Base-by-base conservation (phyloP, 2,113 vertebrate species). In the Rhinoptilus africanus region DNA sequence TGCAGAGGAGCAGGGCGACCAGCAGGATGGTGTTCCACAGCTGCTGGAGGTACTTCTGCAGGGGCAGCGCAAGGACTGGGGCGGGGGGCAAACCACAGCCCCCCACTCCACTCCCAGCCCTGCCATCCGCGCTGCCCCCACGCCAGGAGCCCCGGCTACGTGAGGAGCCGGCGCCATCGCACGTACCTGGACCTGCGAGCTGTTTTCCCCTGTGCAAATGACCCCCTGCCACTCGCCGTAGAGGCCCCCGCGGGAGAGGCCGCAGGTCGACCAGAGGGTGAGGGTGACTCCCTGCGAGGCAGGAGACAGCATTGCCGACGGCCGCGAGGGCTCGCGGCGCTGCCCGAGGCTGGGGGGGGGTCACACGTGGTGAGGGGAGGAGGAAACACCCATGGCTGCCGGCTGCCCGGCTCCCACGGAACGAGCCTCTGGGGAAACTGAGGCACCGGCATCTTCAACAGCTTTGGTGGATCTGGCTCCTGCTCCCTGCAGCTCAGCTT, bases 141-240 rank as follows among this genome's bases (percentile, higher is more conserved):
- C 0, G 0, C 37, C 60, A 9, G 67, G 12, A 15, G 6, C 20
- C 4, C 41, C 2, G 1, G 50, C 28, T 28, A 12, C 0, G 1
- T 1, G 5, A 15, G 37, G 50, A 45, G 37, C 26, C 34, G n/a
- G 15, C 9, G 3, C 9, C 1, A 0, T 30, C 2, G 1, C 15
- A 45, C 95, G 0, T 92, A 99, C 99, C 99, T 99, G 99, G 79
- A 99, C 99, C 97, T 99, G 99, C 1, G 99, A 99, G 97, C 98
- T 99, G 92, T 98, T 99, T 96, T 99, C 99, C 83, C 99, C 99
- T 0, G 99, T 98, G 96, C 99, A 99, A 96, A 99, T 99, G 88
- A 99, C 98, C 17, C 99, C 99, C 96, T 99, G 99, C 99, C 99
- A 99, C 96, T 99, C 99, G 24, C 99, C 99, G 0, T 99, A 99